Conservation (phyloP, 2,113 vertebrate genomes). For the Numenius arquata region DNA sequence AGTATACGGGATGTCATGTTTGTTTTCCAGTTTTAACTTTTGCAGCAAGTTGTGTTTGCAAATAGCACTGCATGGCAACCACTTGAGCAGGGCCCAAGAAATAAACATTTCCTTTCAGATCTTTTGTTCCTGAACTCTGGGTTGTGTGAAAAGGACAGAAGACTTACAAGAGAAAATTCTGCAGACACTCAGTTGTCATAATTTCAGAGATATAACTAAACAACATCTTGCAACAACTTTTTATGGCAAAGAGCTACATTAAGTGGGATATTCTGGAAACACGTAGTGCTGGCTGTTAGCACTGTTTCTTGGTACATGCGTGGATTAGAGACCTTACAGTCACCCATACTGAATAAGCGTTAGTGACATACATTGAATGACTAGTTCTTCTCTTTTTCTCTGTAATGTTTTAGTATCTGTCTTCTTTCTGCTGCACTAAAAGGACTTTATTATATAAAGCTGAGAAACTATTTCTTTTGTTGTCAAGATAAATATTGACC, state of each 20-base stretch:
- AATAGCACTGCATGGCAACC: background rate
- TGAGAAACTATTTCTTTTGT: background rate
- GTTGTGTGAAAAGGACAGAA: background rate
- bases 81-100: background rate
- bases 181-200: background rate
- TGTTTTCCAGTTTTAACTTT: background rate
- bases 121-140: background rate
- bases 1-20: background rate
- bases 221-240: background rate
- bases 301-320: too few relatives aligned
- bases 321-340: background rate
- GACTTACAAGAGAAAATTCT: background rate
- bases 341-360: background rate
- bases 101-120: background rate
- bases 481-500: background rate
- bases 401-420: background rate
- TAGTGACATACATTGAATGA: background rate
- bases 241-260: background rate
- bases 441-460: background rate
- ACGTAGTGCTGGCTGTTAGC: accelerated
- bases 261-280: background rate
- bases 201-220: background rate
- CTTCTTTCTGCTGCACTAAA: background rate
- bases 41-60: background rate
- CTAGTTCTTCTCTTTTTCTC: background rate